Percentiles rank a stretch among this genome's conserved stretches.
Evolutionary conservation across 2,888 invertebrate genomes (phyloP).

Genomic region (Scaptomyza cyrtandrae): DNA sequence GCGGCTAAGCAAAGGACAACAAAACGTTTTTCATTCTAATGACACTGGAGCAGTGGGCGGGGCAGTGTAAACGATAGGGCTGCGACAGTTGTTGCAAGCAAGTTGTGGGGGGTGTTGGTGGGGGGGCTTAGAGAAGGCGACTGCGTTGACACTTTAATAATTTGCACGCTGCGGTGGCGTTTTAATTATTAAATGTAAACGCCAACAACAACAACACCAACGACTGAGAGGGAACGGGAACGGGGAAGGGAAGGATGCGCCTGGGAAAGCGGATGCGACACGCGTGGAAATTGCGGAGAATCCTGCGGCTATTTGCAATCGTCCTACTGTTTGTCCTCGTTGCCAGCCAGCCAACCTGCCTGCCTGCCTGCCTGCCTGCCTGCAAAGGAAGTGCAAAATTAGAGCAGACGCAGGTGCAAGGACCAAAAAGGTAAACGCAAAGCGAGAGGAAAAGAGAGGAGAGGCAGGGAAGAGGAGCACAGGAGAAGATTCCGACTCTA

Average conservation of each 20-base stretch:
- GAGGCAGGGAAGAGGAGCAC: neutral
- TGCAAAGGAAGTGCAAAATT: constrained; percentile 70
- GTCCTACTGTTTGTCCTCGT: constrained; percentile 9
- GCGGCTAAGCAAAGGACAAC: constrained; percentile 45
- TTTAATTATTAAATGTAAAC: constrained; percentile 83
- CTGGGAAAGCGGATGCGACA: constrained; percentile 71
- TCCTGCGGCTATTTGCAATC: constrained; percentile 63
- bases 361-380: neutral
- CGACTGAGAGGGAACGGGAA: neutral
- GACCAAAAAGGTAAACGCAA: constrained; percentile 6
- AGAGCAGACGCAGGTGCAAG: constrained; percentile 61
- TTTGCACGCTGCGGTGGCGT: constrained; percentile 80
- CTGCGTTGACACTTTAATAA: constrained; percentile 83
- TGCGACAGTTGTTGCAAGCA: constrained; percentile 7
- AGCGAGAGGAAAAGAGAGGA: neutral
- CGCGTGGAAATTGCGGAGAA: constrained; percentile 72
- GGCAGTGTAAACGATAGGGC: neutral
- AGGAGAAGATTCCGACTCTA: constrained; percentile 9
- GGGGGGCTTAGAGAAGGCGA: neutral
- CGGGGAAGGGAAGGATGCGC: constrained; percentile 38
- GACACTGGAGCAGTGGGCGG: neutral
- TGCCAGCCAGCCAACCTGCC: neutral
- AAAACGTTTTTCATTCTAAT: constrained; percentile 23
- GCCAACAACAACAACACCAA: constrained; percentile 11
- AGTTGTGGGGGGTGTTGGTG: neutral